Conservation (phyloP, 2,888 invertebrate genomes). For the Plebejus melissa region DNA sequence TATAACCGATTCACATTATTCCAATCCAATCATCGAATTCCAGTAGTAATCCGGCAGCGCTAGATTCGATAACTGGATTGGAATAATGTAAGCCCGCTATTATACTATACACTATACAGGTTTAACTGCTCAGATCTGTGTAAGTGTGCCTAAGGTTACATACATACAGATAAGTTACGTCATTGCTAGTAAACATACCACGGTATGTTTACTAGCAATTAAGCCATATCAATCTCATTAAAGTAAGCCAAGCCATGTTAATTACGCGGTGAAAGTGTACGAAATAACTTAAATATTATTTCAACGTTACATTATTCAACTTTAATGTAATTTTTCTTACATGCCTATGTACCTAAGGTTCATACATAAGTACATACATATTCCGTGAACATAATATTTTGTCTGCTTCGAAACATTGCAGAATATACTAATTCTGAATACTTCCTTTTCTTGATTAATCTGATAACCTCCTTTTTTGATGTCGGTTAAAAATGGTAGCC, state of each 20-base stretch:
- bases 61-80: no score
- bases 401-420: not conserved
- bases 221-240: conserved; percentile 9
- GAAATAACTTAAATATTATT: conserved; percentile 11
- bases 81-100: no score
- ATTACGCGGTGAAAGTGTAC: conserved; percentile 10
- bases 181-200: no score
- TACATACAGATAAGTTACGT: not conserved
- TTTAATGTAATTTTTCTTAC: not conserved
- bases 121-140: not conserved
- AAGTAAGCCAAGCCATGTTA: not conserved
- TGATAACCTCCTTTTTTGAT: no score
- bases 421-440: no score
- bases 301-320: not conserved
- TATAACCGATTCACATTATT: no score
- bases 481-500: no score
- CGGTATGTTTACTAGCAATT: conserved; percentile 2
- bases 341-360: not conserved
- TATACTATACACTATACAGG: no score
- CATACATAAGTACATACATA: not conserved
- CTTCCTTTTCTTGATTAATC: no score
- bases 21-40: no score
- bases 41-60: no score
- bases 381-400: not conserved
- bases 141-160: not conserved